Percentiles rank a stretch among this genome's conserved stretches.
phyloP scores from a whole-genome alignment of 2,797 vertebrate species.

The Apogon talboti region DNA sequence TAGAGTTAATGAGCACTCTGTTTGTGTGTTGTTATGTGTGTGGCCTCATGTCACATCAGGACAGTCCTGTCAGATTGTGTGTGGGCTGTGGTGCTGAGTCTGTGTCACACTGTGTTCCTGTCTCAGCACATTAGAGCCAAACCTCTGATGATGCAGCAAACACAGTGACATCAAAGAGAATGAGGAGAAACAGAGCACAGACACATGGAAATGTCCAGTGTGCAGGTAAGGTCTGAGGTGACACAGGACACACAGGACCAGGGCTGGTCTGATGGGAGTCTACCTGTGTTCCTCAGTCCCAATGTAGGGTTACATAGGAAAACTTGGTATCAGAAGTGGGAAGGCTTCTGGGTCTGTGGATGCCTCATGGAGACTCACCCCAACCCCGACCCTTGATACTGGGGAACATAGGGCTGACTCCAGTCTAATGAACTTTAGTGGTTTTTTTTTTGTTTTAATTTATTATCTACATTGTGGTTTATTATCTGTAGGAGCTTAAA shows the following conservation, averaged over 20 bases:
- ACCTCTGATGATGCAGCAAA: constrained; percentile 50
- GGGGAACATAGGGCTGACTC: no score
- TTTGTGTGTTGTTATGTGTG: constrained; percentile 7
- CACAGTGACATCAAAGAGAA: constrained; percentile 27
- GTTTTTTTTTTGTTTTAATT: no score
- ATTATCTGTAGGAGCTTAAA: constrained; percentile 9
- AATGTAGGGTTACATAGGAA: no score
- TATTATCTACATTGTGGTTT: constrained; percentile 9
- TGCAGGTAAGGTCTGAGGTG: neutral
- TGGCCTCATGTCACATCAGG: constrained; percentile 33
- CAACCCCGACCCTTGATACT: no score
- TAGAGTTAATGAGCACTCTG: neutral
- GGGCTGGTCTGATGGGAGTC: no score
- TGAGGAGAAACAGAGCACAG: constrained; percentile 2
- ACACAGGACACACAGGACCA: neutral
- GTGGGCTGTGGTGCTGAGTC: constrained; percentile 36
- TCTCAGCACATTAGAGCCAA: constrained; percentile 54
- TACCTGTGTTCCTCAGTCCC: no score
- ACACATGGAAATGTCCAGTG: neutral
- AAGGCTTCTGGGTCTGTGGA: no score
- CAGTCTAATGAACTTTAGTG: no score
- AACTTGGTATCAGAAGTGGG: no score
- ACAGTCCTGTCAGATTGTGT: constrained; percentile 46
- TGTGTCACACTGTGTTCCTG: constrained; percentile 58
- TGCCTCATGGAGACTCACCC: no score